Conservation (phyloP, 2,888 invertebrate species). For the Carpatolechia fugitivella region DNA sequence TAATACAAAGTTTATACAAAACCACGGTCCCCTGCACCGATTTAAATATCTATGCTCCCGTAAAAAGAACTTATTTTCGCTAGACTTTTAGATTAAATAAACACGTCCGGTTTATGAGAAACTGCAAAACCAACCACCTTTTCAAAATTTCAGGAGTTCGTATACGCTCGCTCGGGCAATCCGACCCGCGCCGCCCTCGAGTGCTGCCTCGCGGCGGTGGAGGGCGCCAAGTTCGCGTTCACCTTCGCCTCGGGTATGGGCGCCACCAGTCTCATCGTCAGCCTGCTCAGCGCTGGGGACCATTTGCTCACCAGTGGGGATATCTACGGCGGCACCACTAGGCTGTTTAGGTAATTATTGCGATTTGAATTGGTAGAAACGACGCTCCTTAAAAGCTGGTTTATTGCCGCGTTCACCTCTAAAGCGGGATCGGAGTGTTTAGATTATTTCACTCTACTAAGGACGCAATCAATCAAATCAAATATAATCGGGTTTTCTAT, state of each 20-base stretch:
- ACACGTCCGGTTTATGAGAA: no score
- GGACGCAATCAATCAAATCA: no score
- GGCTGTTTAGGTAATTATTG: constrained; percentile 57
- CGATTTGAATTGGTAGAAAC: background rate
- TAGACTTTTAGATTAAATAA: no score
- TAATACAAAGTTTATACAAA: no score
- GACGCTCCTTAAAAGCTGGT: background rate
- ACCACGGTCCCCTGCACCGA: no score
- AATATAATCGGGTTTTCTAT: no score
- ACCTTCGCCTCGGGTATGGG: constrained; percentile 91
- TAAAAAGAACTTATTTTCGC: no score
- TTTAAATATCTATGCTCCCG: no score
- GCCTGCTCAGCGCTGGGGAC: constrained; percentile 86
- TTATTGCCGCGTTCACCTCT: no score
- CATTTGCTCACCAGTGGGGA: constrained; percentile 91
- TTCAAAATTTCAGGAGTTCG: constrained; percentile 80
- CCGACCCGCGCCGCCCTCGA: constrained; percentile 91
- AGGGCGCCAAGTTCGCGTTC: constrained; percentile 87
- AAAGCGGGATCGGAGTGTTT: no score
- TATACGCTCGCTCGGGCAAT: constrained; percentile 92
- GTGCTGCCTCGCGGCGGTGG: constrained; percentile 88
- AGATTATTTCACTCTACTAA: no score
- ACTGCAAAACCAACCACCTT: no score
- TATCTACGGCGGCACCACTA: constrained; percentile 91
- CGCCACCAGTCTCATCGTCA: constrained; percentile 83